These are phyloP conservation scores for Megaceryle torquata DNA, from an alignment of 2,113 vertebrate species.

Conservation along the genomic window DNA sequence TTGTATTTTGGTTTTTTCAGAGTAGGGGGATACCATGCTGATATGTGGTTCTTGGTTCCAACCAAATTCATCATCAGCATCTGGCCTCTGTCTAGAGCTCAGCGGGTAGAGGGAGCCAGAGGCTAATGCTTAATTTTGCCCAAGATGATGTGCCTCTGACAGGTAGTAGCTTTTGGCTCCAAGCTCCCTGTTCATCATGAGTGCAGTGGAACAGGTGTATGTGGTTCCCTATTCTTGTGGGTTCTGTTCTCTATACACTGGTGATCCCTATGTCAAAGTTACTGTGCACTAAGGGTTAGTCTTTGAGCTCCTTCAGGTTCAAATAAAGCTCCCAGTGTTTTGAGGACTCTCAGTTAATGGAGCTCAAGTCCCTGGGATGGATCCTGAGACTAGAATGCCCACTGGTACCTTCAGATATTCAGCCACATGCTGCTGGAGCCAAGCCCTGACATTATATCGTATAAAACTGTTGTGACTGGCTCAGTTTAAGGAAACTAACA, in stretches of 20 bases:
- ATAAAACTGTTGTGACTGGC: not conserved
- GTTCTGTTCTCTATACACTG: not conserved
- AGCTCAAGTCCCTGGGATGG: not conserved
- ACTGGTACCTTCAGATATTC: not conserved
- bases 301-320: not conserved
- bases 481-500: not conserved
- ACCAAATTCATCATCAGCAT: not conserved
- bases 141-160: not conserved
- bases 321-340: not conserved
- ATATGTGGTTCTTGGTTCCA: not conserved
- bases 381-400: not conserved
- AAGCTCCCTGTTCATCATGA: not conserved
- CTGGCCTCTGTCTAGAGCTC: not conserved
- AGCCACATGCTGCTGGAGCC: rapidly evolving
- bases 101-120: not conserved
- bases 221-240: not conserved
- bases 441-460: not conserved
- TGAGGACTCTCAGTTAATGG: not conserved
- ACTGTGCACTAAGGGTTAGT: not conserved
- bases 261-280: not conserved
- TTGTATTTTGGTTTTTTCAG: not conserved
- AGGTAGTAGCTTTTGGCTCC: not conserved
- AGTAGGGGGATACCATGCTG: not conserved
- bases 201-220: not conserved
- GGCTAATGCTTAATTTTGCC: not conserved